phyloP scores from a whole-genome alignment of 2,888 invertebrate species.

The Synanthedon myopaeformis region DNA sequence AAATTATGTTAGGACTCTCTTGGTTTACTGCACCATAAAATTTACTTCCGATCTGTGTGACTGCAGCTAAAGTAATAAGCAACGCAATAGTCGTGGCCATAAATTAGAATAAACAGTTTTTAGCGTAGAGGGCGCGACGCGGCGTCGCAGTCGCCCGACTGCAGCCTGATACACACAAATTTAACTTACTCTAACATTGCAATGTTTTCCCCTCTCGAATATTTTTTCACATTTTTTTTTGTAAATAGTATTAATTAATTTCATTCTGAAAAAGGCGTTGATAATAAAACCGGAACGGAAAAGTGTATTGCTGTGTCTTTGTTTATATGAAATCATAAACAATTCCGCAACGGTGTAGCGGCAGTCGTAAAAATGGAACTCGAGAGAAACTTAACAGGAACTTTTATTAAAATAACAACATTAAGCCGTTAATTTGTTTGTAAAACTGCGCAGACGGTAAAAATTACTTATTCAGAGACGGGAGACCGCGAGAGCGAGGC shows the following conservation, averaged over 20 bases:
- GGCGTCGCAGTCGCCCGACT: not conserved
- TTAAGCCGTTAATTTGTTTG: conserved; percentile 67
- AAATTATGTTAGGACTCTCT: conserved; percentile 64
- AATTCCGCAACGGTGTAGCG: conserved; percentile 41
- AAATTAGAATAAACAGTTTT: conserved; percentile 66
- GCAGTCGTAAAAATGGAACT: conserved; percentile 58
- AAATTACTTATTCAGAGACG: conserved; percentile 63
- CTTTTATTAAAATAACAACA: conserved; percentile 68
- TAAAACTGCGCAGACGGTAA: conserved; percentile 65
- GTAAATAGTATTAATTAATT: not conserved
- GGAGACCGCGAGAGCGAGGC: conserved; percentile 40
- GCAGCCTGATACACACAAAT: not conserved
- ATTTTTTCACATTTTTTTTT: not conserved
- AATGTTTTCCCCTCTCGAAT: not conserved
- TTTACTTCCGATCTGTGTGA: conserved; percentile 56
- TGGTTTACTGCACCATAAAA: conserved; percentile 64
- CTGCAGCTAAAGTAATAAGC: conserved; percentile 65
- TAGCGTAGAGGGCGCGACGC: conserved; percentile 37
- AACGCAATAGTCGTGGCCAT: conserved; percentile 57
- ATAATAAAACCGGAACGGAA: not conserved
- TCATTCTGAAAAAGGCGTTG: not conserved
- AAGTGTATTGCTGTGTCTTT: not conserved
- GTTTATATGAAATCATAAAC: conserved; percentile 45
- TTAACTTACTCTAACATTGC: not conserved
- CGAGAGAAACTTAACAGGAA: conserved; percentile 46